These are phyloP conservation scores for Stomatorhinus walkeri DNA, from an alignment of 2,797 vertebrate genomes.

Conservation along the genomic window DNA sequence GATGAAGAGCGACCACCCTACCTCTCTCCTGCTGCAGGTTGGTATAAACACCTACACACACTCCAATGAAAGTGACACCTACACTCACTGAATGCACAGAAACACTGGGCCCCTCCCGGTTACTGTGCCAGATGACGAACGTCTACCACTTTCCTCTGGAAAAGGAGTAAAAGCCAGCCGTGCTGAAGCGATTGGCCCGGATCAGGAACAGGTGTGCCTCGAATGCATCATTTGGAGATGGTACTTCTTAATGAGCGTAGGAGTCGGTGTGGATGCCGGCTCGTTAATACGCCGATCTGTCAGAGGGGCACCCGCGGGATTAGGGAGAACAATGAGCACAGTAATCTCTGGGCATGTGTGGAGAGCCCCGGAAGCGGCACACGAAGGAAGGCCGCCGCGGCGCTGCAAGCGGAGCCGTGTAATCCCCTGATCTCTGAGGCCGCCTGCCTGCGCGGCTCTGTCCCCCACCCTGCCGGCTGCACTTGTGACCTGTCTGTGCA, in stretches of 20 bases:
- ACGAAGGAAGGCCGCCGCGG: neutral
- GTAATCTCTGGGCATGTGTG: constrained; percentile 37
- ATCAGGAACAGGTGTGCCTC: constrained; percentile 3
- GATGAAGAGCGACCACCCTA: constrained; percentile 83
- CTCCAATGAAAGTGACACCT: neutral
- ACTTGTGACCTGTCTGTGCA: neutral
- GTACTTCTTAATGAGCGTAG: neutral
- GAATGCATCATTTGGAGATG: neutral
- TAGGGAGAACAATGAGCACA: constrained; percentile 49
- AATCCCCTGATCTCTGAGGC: neutral
- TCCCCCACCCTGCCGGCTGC: neutral
- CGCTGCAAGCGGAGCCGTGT: neutral
- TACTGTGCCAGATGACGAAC: neutral
- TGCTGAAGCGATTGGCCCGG: neutral
- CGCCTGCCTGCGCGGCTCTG: neutral
- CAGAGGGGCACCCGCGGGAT: constrained; percentile 34
- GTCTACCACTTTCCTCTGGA: neutral
- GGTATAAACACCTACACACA: constrained; percentile 28
- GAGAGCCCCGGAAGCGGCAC: neutral
- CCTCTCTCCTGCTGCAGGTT: constrained; percentile 84
- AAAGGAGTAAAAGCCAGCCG: neutral
- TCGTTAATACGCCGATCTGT: neutral
- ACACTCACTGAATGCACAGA: neutral
- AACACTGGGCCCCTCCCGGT: neutral
- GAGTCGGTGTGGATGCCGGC: neutral